Evolutionary conservation across 2,797 vertebrate genomes (phyloP), one percentile per base, ranked within the genome.

Genomic region (Malurus splendens): DNA sequence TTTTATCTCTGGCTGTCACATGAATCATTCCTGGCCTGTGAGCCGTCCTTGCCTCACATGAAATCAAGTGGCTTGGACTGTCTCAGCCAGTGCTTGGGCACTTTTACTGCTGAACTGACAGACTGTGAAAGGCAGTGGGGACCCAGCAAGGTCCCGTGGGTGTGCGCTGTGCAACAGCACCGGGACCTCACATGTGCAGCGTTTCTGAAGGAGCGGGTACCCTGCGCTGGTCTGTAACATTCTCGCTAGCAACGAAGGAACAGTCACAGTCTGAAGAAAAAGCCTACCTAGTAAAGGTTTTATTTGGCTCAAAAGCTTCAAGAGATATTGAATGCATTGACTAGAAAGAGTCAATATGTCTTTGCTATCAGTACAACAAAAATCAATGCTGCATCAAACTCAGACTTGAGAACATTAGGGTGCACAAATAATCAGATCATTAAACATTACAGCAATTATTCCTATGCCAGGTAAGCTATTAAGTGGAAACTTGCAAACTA

Each of bases 101-200:
- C 45, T 10, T 5, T 25, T 28, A 57, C 28, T 44, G 28, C n/a
- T 36, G 48, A 71, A 27, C 30, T 24, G 30, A 41, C 41, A 66
- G 41, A 20, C 28, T 36, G 33, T 2, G 18, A 44, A 62, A 67
- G 56, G 38, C 66, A 25, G 4, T 3, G 28, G 38, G 25, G 59
- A 5, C 7, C 14, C 42, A 50, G 27, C 6, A 48, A 55, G 16
- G 45, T 48, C 19, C 38, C 25, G 9, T 2, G 44, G 36, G 17
- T 60, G 71, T 54, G 12, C 28, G 56, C 2, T 28, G 27, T 33
- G 11, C 33, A 74, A n/a, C 5, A 27, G 23, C 28, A 62, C 0
- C 0, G 18, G 19, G 16, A 45, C 5, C 4, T 14, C 22, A 11
- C 52, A 41, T 10, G 8, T 72, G 25, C 18, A 32, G 36, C 0